These are phyloP conservation scores for Carlito syrichta DNA, from an alignment of 2,113 vertebrate species.

Conservation along the genomic window DNA sequence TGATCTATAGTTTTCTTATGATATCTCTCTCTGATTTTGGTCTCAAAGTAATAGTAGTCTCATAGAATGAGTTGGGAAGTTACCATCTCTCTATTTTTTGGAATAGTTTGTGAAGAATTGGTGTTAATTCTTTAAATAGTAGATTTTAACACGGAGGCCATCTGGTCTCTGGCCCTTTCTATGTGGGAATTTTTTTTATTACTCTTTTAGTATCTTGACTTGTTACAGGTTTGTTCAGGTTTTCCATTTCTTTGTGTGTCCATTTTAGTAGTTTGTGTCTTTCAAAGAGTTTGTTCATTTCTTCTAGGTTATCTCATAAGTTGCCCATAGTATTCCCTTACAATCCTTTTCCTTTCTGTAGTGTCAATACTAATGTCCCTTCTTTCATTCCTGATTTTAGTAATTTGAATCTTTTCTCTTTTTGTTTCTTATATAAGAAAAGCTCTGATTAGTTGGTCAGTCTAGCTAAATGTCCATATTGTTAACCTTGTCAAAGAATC, in stretches of 20 bases:
- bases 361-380: background rate
- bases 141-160: background rate
- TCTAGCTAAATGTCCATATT: background rate
- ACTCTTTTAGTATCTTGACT: background rate
- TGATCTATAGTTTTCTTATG: background rate
- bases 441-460: too few relatives aligned
- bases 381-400: background rate
- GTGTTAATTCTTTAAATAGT: background rate
- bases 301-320: background rate
- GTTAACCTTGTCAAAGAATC: background rate
- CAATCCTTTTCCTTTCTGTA: background rate
- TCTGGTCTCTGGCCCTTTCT: background rate
- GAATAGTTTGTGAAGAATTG: background rate
- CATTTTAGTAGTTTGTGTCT: slow-evolving; percentile 23
- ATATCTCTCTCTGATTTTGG: background rate
- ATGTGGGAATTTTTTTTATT: background rate
- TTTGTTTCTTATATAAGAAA: too few relatives aligned
- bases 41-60: background rate
- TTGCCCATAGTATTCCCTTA: background rate
- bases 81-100: background rate
- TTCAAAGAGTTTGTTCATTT: background rate
- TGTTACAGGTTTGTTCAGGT: background rate
- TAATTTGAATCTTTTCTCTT: background rate
- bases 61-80: background rate
- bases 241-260: background rate